Conservation (phyloP, 2,113 vertebrate species). For the Pogonocichla stellata region DNA sequence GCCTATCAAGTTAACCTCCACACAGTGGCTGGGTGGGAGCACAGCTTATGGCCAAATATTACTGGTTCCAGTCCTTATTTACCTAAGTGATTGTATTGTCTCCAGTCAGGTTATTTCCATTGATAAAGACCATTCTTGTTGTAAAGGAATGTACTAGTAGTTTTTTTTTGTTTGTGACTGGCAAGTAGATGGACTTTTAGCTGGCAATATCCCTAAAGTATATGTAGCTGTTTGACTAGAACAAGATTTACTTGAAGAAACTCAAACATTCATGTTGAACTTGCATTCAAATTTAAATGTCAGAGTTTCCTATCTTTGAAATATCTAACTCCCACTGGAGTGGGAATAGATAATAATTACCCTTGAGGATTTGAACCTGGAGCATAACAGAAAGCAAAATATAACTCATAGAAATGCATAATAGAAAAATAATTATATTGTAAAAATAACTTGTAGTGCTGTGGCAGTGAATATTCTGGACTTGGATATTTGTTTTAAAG, state of each 20-base stretch:
- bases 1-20: background rate
- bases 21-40: background rate
- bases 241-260: background rate
- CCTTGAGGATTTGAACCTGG: background rate
- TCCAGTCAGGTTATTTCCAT: background rate
- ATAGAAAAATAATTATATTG: background rate
- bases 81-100: background rate
- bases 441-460: background rate
- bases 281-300: slow-evolving; percentile 16
- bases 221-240: background rate
- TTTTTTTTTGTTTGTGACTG: background rate
- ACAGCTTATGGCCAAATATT: background rate
- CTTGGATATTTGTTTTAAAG: background rate
- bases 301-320: background rate
- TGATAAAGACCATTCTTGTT: background rate
- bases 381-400: slow-evolving; percentile 11
- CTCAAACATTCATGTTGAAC: background rate
- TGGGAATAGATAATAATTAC: slow-evolving; percentile 27
- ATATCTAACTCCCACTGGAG: slow-evolving; percentile 13
- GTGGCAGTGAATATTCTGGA: background rate
- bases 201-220: background rate
- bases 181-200: background rate
- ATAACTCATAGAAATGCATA: background rate
- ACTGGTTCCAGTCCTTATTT: background rate
- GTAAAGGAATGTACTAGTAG: background rate